These are phyloP conservation scores for Petromus typicus DNA, from an alignment of 2,113 vertebrate genomes.

Conservation along the genomic window DNA sequence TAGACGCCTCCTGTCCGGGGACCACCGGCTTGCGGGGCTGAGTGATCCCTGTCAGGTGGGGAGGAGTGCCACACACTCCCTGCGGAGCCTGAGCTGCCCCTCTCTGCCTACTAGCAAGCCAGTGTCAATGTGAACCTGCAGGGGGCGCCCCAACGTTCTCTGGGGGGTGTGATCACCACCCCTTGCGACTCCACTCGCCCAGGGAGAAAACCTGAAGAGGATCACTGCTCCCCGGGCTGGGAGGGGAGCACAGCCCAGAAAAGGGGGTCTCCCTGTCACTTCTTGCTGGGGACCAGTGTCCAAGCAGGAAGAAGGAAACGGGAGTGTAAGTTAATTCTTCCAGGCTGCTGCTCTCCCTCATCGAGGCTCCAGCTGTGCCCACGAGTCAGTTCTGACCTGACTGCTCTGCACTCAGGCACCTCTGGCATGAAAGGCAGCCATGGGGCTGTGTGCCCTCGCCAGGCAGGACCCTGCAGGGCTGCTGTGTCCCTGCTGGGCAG, in stretches of 20 bases:
- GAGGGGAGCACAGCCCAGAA: fast-evolving
- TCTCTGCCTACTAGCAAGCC: neutral
- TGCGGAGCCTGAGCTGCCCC: fast-evolving
- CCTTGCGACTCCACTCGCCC: neutral
- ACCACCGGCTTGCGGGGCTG: neutral
- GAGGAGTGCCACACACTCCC: neutral
- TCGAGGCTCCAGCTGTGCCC: too few species aligned
- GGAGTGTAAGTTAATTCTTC: neutral
- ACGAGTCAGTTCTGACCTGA: neutral
- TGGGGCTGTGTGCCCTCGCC: too few species aligned
- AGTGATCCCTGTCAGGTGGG: neutral
- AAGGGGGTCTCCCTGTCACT: neutral
- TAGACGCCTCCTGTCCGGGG: neutral
- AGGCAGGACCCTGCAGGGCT: neutral
- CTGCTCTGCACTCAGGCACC: neutral
- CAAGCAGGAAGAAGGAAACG: neutral
- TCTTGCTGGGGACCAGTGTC: neutral
- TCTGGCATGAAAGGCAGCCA: neutral
- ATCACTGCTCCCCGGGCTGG: neutral
- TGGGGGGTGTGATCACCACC: neutral
- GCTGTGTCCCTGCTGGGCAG: neutral
- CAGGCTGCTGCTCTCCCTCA: neutral
- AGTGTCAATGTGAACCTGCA: neutral
- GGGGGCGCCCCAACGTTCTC: neutral
- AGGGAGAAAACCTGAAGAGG: fast-evolving